These are phyloP conservation scores for Paraplagusia blochii DNA, from an alignment of 2,113 vertebrate genomes.

Conservation along the genomic window DNA sequence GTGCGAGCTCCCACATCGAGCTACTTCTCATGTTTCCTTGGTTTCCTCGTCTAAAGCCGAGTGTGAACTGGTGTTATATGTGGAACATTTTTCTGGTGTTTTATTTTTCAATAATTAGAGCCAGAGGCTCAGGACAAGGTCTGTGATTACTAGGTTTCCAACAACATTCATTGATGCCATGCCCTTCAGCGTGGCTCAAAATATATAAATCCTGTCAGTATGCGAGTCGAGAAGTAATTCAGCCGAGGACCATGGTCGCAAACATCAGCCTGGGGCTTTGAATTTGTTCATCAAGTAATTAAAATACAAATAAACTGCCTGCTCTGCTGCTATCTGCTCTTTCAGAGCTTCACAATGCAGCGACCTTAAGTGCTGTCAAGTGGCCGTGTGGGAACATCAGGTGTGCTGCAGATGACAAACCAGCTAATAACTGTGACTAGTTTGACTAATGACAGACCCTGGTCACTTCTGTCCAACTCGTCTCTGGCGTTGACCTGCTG, in stretches of 20 bases:
- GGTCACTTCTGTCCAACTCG: slow-evolving; percentile 39
- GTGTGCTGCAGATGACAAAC: slow-evolving; percentile 38
- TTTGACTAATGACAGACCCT: slow-evolving; percentile 62
- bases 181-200: no score
- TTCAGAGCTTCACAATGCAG: slow-evolving; percentile 6
- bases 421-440: slow-evolving; percentile 58
- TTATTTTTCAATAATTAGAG: neutral
- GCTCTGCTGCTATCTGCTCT: neutral
- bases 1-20: slow-evolving; percentile 26
- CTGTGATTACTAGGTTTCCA: neutral
- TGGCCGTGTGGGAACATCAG: slow-evolving; percentile 21
- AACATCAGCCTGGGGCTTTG: neutral
- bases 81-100: neutral
- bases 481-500: slow-evolving; percentile 62
- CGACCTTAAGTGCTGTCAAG: slow-evolving; percentile 19
- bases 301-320: slow-evolving; percentile 3
- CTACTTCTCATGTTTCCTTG: slow-evolving; percentile 8
- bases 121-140: neutral
- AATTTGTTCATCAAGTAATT: slow-evolving; percentile 5
- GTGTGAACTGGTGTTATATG: no score
- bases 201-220: no score
- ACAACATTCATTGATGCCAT: no score
- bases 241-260: neutral
- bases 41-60: no score
- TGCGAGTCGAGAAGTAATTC: no score